These are phyloP conservation scores for Brachyhypopomus occidentalis DNA, from an alignment of 2,113 vertebrate genomes.

Conservation along the genomic window DNA sequence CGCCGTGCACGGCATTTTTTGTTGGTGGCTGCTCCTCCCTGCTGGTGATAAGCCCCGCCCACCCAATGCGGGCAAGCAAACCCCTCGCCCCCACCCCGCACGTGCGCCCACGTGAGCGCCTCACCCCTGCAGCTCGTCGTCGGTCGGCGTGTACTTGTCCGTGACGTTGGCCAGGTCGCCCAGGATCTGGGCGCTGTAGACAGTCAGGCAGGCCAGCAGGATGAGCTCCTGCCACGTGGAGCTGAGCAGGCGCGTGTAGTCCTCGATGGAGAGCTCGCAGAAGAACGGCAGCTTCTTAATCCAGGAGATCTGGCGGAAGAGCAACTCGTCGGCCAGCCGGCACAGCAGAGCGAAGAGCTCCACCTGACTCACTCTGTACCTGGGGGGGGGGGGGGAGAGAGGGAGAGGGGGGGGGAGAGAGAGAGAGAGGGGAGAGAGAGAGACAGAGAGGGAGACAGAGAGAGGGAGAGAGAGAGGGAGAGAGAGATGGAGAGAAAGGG, in stretches of 20 bases:
- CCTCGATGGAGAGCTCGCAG: constrained; percentile 96
- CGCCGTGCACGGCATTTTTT: too few species aligned
- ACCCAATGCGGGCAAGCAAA: too few species aligned
- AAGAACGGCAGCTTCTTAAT: constrained; percentile 99
- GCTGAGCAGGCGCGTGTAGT: constrained; percentile 97
- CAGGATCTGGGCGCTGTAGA: constrained; percentile 95
- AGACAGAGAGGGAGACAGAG: too few species aligned
- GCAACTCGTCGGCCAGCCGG: constrained; percentile 94
- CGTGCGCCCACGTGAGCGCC: constrained; percentile 30
- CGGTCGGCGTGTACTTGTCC: constrained; percentile 93
- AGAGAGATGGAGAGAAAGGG: too few species aligned
- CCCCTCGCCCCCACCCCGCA: too few species aligned
- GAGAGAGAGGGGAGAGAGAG: too few species aligned
- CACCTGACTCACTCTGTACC: constrained; percentile 95
- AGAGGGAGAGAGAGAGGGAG: too few species aligned
- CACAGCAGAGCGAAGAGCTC: constrained; percentile 96
- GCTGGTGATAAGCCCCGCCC: too few species aligned
- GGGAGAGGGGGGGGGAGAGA: too few species aligned
- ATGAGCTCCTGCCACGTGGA: constrained; percentile 98
- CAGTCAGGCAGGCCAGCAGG: constrained; percentile 94
- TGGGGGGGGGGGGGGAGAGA: constrained; percentile 53
- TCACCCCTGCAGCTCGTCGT: constrained; percentile 95
- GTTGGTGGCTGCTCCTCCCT: background rate
- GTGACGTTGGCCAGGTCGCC: constrained; percentile 94
- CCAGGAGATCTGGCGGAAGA: constrained; percentile 98